These are phyloP conservation scores for Agrochola macilenta DNA, from an alignment of 2,888 invertebrate genomes.

Conservation along the genomic window DNA sequence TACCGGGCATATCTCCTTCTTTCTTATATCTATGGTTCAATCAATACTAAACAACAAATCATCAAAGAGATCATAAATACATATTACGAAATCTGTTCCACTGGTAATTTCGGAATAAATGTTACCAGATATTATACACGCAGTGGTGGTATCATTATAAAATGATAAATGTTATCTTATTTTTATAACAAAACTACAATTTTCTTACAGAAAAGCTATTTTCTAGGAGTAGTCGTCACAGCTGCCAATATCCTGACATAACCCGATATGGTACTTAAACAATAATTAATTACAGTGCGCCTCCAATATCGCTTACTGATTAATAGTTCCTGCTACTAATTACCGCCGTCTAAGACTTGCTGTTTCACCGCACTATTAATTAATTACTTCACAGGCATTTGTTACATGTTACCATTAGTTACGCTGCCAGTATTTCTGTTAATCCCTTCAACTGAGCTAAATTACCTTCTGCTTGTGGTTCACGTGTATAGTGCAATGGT, in stretches of 20 bases:
- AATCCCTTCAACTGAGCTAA: neutral
- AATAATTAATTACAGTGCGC: slow-evolving; percentile 2
- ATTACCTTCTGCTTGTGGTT: too few relatives aligned
- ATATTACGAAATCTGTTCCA: too few relatives aligned
- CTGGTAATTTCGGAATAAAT: too few relatives aligned
- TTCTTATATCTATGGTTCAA: too few relatives aligned
- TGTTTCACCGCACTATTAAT: slow-evolving; percentile 3
- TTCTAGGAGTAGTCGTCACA: neutral
- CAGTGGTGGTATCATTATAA: too few relatives aligned
- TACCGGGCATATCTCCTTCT: too few relatives aligned
- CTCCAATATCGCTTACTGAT: slow-evolving; percentile 4
- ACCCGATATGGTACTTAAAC: neutral
- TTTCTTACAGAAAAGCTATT: too few relatives aligned
- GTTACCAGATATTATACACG: too few relatives aligned
- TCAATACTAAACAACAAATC: too few relatives aligned
- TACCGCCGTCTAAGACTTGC: neutral
- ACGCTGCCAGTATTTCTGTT: neutral
- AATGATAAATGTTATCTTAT: too few relatives aligned
- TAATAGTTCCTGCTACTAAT: slow-evolving; percentile 14
- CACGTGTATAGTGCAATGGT: neutral
- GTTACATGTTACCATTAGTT: slow-evolving; percentile 4
- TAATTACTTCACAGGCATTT: neutral
- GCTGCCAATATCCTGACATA: neutral
- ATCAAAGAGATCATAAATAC: too few relatives aligned
- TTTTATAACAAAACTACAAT: too few relatives aligned